Conservation (phyloP, 2,888 invertebrate genomes). For the Cryptosula pallasiana region DNA sequence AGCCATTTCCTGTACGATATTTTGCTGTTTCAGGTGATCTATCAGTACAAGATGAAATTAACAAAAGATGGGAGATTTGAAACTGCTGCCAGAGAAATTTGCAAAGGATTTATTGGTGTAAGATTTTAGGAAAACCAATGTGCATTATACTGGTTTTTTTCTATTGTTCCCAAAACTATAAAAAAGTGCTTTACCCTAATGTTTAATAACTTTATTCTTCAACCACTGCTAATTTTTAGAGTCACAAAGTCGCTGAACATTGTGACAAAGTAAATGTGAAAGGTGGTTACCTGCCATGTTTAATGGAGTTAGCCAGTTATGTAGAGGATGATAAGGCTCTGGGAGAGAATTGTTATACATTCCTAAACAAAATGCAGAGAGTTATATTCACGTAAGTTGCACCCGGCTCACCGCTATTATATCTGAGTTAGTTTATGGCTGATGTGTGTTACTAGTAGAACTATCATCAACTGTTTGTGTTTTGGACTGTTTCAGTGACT, state of each 20-base stretch:
- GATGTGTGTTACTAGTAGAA: too few relatives aligned
- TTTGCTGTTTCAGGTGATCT: constrained; percentile 57
- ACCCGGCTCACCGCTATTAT: too few relatives aligned
- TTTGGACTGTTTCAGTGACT: constrained; percentile 86
- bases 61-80: constrained; percentile 64
- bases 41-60: constrained; percentile 62
- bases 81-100: constrained; percentile 59
- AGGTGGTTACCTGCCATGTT: constrained; percentile 13
- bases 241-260: neutral
- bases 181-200: too few relatives aligned
- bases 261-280: neutral
- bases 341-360: neutral
- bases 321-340: neutral
- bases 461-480: too few relatives aligned
- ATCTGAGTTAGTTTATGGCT: too few relatives aligned
- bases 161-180: too few relatives aligned
- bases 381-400: constrained; percentile 18
- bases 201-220: too few relatives aligned
- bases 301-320: constrained; percentile 13
- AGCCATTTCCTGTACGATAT: too few relatives aligned
- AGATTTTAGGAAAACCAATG: too few relatives aligned
- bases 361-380: constrained; percentile 24
- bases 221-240: too few relatives aligned
- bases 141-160: too few relatives aligned
- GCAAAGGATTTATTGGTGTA: constrained; percentile 49